These are phyloP conservation scores for Catharus fuscescens DNA, from an alignment of 2,113 vertebrate species.

Conservation along the genomic window DNA sequence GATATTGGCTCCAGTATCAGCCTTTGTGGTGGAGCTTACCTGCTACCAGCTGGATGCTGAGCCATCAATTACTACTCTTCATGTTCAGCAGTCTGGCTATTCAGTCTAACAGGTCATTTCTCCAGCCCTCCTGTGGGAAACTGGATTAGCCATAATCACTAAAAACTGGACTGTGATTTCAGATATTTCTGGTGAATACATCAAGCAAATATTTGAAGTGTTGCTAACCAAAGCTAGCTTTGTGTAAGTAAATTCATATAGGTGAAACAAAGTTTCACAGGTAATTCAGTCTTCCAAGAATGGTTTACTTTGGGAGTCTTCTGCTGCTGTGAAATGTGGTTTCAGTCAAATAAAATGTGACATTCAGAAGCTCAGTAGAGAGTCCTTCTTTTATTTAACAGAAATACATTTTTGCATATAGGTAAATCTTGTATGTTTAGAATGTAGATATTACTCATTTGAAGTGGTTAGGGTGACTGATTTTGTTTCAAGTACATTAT, in stretches of 20 bases:
- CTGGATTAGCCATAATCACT: neutral
- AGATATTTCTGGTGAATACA: neutral
- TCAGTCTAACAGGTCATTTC: neutral
- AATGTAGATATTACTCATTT: neutral
- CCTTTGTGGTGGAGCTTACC: neutral
- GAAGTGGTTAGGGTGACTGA: neutral
- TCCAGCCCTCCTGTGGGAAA: neutral
- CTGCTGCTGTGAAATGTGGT: neutral
- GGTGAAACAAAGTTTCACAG: neutral
- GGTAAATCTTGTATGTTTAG: neutral
- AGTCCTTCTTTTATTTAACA: neutral
- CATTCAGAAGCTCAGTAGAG: accelerated
- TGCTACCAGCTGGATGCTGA: neutral
- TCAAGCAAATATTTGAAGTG: neutral
- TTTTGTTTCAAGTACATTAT: neutral
- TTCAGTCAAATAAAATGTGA: neutral
- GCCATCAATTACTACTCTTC: accelerated
- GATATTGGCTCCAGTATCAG: neutral
- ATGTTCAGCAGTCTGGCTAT: neutral
- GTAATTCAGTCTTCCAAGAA: neutral
- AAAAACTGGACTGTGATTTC: neutral
- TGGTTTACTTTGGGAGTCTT: neutral
- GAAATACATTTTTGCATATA: neutral
- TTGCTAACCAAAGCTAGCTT: neutral
- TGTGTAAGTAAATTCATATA: neutral